Base-by-base conservation (phyloP, 1,140 invertebrate species). In the Anthonomus grandis region DNA sequence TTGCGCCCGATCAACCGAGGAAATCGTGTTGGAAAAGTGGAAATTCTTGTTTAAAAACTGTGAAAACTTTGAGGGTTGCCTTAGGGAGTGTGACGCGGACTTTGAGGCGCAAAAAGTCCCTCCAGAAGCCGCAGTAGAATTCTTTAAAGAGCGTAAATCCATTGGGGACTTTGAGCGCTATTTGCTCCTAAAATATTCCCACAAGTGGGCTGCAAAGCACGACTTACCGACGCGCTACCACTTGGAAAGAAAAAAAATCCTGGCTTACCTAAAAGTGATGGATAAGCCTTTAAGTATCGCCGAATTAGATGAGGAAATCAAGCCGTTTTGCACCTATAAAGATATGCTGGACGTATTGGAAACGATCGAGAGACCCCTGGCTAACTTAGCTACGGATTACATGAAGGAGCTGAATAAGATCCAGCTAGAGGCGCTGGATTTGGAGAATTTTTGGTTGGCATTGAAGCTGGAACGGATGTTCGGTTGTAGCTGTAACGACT, bases 231-330 rank as follows among this genome's bases (percentile, higher is more conserved):
- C 74, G 13, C 57, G 60, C 24, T 75, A 77, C 57, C 66, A 73
- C 15, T 75, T 81, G 2, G 80, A 82, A 65, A 75, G 76, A 41
- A 65, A 74, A 47, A 81, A 81, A 76, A 81, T 80, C 77, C 65
- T 69, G 10, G 69, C 74, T 0, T 81, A 44, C 25, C 8, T 47
- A 12, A 48, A 46, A 24, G 10, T 53, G 8, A 13, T 12, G 4
- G 36, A 57, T 2, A 2, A 2, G 17, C 10, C 8, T 0, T 27
- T 48, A 17, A 21, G 22, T 22, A 39, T 41, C 1, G 23, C n/a
- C 34, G 57, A 59, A 21, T 13, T 47, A 15, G 15, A 31, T 24
- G 27, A 42, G 2, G 21, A 22, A 6, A 22, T 48, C 3, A 34
- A 15, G 2, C 25, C 13, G n/a, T 12, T 31, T n/a, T 31, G 18